Conservation (phyloP, 1,140 invertebrate genomes). For the Monomorium pharaonis region DNA sequence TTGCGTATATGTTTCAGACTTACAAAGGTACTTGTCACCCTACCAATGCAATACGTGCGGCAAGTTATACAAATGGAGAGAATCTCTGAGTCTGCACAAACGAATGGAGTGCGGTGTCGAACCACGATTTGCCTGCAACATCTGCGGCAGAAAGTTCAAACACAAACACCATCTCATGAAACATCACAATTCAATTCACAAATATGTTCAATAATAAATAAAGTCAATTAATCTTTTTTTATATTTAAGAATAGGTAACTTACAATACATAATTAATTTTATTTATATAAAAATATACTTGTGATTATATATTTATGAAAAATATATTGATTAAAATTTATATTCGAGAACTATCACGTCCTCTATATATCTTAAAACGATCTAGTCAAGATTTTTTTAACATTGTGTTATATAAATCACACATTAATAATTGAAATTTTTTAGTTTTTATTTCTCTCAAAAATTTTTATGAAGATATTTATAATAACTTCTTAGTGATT, state of each 20-base stretch:
- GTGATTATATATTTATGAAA: not conserved
- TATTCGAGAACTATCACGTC: not conserved
- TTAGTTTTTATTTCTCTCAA: not conserved
- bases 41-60: constrained; percentile 86
- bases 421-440: not conserved
- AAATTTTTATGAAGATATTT: not conserved
- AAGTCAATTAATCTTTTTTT: not conserved
- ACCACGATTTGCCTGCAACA: constrained; percentile 83
- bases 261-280: not conserved
- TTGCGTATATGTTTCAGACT: constrained; percentile 70
- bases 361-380: not conserved
- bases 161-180: constrained; percentile 81
- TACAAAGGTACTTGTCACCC: constrained; percentile 44
- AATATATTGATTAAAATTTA: too few species aligned
- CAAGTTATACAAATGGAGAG: constrained; percentile 87
- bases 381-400: not conserved
- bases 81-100: constrained; percentile 85
- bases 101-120: constrained; percentile 83
- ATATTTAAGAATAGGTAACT: not conserved
- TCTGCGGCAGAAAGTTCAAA: constrained; percentile 83
- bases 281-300: constrained; percentile 4
- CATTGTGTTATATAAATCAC: not conserved
- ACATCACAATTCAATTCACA: constrained; percentile 78
- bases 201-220: constrained; percentile 35
- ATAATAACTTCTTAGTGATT: not conserved